These are phyloP conservation scores for Bufo gargarizans DNA, from an alignment of 2,113 vertebrate species.

Conservation along the genomic window DNA sequence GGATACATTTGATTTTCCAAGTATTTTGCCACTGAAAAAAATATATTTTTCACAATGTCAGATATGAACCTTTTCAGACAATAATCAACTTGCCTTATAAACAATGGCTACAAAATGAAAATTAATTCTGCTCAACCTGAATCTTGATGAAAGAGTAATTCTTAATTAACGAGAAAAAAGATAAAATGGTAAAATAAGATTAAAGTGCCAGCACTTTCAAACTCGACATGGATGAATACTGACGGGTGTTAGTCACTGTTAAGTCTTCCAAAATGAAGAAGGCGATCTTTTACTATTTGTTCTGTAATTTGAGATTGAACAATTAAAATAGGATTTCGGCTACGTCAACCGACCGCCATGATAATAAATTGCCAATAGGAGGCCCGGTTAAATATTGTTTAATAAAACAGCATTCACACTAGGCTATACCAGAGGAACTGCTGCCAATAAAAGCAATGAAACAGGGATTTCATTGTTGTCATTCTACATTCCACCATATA, in stretches of 20 bases:
- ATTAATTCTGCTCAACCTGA: not conserved
- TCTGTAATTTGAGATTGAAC: slow-evolving; percentile 25
- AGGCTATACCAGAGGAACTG: not conserved
- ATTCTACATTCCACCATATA: not conserved
- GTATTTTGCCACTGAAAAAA: too few species aligned
- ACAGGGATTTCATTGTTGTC: not conserved
- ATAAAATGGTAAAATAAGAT: not conserved
- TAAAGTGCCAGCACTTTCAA: slow-evolving; percentile 26
- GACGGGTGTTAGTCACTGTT: slow-evolving; percentile 5
- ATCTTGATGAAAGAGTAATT: not conserved
- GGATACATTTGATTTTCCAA: too few species aligned
- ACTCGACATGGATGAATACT: slow-evolving; percentile 26
- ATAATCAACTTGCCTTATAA: too few species aligned
- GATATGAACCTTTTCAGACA: too few species aligned
- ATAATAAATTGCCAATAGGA: slow-evolving; percentile 17
- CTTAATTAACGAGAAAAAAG: slow-evolving; percentile 6
- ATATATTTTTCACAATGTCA: too few species aligned
- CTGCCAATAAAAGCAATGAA: slow-evolving; percentile 20
- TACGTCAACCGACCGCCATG: not conserved
- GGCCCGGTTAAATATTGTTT: not conserved
- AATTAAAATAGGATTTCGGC: slow-evolving; percentile 51
- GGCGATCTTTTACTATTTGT: slow-evolving; percentile 12
- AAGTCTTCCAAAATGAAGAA: slow-evolving; percentile 44
- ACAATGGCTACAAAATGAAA: too few species aligned
- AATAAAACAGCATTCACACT: not conserved